Percentiles rank a stretch among this genome's conserved stretches.
Conservation (phyloP, 1,140 invertebrate species). For the Lepidurus couesii region DNA sequence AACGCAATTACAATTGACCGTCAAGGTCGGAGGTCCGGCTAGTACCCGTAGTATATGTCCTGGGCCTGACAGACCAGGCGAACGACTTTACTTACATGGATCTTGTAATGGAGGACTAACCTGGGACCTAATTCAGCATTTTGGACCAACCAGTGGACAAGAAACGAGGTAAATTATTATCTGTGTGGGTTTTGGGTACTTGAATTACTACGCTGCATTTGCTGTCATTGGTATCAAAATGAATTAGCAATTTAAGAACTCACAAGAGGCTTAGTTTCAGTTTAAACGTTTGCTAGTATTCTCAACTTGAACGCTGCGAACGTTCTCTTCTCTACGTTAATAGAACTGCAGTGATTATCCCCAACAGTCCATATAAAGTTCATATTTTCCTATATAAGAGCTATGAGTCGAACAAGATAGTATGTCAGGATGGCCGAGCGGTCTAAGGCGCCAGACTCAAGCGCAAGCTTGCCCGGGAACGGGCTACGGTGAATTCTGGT, state of each 20-base stretch:
- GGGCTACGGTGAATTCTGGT: conserved; percentile 43
- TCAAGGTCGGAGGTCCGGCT: conserved; percentile 36
- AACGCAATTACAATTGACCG: conserved; percentile 36
- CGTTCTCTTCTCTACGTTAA: too few relatives aligned
- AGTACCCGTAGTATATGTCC: conserved; percentile 42
- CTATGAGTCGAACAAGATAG: background rate
- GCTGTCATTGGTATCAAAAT: background rate
- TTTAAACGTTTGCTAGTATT: too few relatives aligned
- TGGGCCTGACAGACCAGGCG: conserved; percentile 42
- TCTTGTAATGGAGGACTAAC: conserved; percentile 47
- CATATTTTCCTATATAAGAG: too few relatives aligned
- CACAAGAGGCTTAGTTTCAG: too few relatives aligned
- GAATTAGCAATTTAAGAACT: too few relatives aligned
- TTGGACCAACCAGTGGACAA: conserved; percentile 40
- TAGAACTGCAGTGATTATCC: too few relatives aligned
- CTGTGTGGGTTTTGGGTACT: background rate
- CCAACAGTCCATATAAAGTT: too few relatives aligned
- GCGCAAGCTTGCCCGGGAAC: conserved; percentile 37
- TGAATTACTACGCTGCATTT: background rate
- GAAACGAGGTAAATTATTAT: conserved; percentile 42
- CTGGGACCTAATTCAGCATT: conserved; percentile 45
- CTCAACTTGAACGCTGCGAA: too few relatives aligned
- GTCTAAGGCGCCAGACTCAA: conserved; percentile 48
- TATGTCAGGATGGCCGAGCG: conserved; percentile 47
- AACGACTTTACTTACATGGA: conserved; percentile 46